Percentiles rank a stretch among this genome's conserved stretches.
These are phyloP conservation scores for Leptatherina wallacei DNA, from an alignment of 2,797 vertebrate species.

Conservation along the genomic window DNA sequence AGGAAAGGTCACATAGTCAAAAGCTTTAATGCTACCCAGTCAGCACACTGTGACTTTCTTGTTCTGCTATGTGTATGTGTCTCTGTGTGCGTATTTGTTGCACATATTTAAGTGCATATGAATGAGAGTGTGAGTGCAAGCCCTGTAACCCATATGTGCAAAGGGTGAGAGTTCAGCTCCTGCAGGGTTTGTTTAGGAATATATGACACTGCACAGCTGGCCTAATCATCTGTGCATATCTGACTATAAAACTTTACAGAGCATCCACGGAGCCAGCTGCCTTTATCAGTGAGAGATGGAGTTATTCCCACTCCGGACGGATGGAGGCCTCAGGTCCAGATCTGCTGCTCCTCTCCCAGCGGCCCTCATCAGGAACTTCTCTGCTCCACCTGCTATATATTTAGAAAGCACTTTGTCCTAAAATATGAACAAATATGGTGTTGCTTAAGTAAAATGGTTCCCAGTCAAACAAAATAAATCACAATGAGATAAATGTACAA, in stretches of 20 bases:
- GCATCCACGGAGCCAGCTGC: slow-evolving; percentile 87
- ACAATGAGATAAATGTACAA: background rate
- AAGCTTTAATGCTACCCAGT: slow-evolving; percentile 32
- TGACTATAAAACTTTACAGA: slow-evolving; percentile 91
- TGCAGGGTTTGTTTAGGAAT: slow-evolving; percentile 84
- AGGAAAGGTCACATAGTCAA: slow-evolving; percentile 43
- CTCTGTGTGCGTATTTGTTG: slow-evolving; percentile 57
- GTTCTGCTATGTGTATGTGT: slow-evolving; percentile 38
- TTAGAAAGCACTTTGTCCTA: slow-evolving; percentile 30
- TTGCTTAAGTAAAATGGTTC: slow-evolving; percentile 13
- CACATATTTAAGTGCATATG: slow-evolving; percentile 66
- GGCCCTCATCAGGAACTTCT: slow-evolving; percentile 61
- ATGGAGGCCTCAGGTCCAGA: slow-evolving; percentile 47
- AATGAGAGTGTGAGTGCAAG: slow-evolving; percentile 60
- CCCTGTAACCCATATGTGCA: slow-evolving; percentile 78
- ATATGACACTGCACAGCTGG: slow-evolving; percentile 88
- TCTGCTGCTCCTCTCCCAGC: slow-evolving; percentile 59
- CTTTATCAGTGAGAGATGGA: slow-evolving; percentile 82
- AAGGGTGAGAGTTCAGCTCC: slow-evolving; percentile 80
- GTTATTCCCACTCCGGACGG: slow-evolving; percentile 67
- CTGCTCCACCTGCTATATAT: slow-evolving; percentile 25
- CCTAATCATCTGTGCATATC: slow-evolving; percentile 87
- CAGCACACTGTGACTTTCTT: slow-evolving; percentile 42
- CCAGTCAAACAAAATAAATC: slow-evolving; percentile 8
- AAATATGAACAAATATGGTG: slow-evolving; percentile 16